Conservation (phyloP, 1,140 invertebrate genomes). For the Heterodera schachtii region DNA sequence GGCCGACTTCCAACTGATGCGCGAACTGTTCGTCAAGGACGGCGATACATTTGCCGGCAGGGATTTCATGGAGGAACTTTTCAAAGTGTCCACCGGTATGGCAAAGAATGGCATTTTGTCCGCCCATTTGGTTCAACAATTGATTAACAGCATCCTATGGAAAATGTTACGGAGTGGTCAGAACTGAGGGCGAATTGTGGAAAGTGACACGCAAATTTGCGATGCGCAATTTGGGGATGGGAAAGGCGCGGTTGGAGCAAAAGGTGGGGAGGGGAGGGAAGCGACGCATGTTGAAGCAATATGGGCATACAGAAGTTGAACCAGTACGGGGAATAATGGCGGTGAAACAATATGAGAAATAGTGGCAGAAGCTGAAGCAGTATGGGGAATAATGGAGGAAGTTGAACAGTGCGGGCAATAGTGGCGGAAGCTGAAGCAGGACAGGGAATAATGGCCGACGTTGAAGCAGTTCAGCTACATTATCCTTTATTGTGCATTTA, state of each 20-base stretch:
- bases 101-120: neutral
- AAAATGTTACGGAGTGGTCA: constrained; percentile 32
- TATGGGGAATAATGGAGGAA: no score
- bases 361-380: no score
- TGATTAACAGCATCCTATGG: neutral
- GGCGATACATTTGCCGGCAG: constrained; percentile 36
- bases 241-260: constrained; percentile 28
- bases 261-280: no score
- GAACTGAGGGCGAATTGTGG: constrained; percentile 44
- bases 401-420: no score
- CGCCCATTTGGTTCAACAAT: neutral
- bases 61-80: constrained; percentile 19
- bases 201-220: constrained; percentile 34
- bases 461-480: no score
- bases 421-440: no score
- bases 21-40: constrained; percentile 37
- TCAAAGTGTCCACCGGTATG: constrained; percentile 5
- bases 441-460: no score
- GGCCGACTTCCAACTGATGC: constrained; percentile 35
- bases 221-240: constrained; percentile 40
- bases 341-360: no score
- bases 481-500: neutral
- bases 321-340: no score
- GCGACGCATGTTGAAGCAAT: no score
- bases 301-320: no score